Evolutionary conservation across 2,113 vertebrate genomes (phyloP), one percentile per base, ranked within the genome.

Genomic region (Eulemur macaco): DNA sequence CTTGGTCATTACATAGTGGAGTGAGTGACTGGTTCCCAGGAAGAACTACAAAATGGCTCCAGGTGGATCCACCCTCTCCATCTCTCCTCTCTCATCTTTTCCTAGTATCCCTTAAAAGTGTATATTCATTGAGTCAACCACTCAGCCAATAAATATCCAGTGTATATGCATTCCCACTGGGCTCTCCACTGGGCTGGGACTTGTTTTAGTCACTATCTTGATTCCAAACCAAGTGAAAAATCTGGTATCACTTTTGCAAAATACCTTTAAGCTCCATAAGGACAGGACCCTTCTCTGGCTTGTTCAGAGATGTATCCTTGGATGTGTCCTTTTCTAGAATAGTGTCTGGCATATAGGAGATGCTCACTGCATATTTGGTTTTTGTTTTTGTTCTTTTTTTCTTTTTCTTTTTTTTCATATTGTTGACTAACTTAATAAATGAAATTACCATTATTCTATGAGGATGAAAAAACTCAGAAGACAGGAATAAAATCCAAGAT

Each of bases 171-270:
- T 77, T 31, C 17, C 54, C 63, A 14, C 29, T 68, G 27, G 6
- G 17, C 47, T 74, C 10, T 58, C 39, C 23, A 1, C 31, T 82
- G n/a, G 63, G 23, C 8, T 69, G 37, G 15, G 25, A 68, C 21
- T 34, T 37, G 8, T 94, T 87, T 9, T 54, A 47, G 27, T 73
- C 27, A 52, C 17, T 42, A 34, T 29, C 21, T 83, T 58, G 34
- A 89, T 39, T 68, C 91, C 37, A 69, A 31, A 82, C 50, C 63
- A 47, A 85, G 1, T 74, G 29, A 86, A 87, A 92, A 81, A 8
- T n/a, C 47, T 73, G 56, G 52, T 69, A 31, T 23, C 15, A 18
- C n/a, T 73, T 94, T 92, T 94, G n/a, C 60, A 91, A 92, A 95
- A 39, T 56, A 42, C 6, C 68, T 74, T 73, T 64, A 47, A 31